Evolutionary conservation across 1,140 invertebrate genomes (phyloP).

Genomic region (Bombus superbus): DNA sequence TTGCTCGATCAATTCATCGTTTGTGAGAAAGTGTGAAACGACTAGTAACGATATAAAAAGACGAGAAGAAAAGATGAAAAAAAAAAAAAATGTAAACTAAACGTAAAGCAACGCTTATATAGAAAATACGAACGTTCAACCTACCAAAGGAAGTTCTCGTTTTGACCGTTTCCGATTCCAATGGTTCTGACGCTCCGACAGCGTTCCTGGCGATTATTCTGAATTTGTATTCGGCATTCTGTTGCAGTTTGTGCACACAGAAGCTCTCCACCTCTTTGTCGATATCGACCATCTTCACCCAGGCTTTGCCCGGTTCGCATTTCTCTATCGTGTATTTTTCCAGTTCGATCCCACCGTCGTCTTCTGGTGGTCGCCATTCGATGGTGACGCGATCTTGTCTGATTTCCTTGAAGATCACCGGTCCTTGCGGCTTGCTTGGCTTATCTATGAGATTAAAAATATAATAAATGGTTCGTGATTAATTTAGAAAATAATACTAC

Average conservation of each 20-base stretch:
- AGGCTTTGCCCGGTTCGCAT: constrained; percentile 87
- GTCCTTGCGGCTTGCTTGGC: constrained; percentile 91
- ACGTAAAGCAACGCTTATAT: background rate
- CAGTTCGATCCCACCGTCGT: constrained; percentile 91
- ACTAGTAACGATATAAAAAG: background rate
- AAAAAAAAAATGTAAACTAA: background rate
- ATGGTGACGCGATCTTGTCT: constrained; percentile 88
- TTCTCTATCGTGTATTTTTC: constrained; percentile 92
- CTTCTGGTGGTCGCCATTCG: constrained; percentile 91
- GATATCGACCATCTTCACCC: constrained; percentile 91
- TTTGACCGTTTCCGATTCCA: constrained; percentile 87
- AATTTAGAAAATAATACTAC: background rate
- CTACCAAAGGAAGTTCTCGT: constrained; percentile 86
- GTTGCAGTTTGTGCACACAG: constrained; percentile 89
- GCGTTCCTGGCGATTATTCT: constrained; percentile 92
- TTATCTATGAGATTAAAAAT: constrained; percentile 85
- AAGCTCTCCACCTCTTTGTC: constrained; percentile 88
- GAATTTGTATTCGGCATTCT: constrained; percentile 93
- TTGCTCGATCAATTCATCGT: background rate
- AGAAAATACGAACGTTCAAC: constrained; percentile 35
- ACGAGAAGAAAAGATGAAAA: background rate
- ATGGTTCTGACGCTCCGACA: constrained; percentile 89
- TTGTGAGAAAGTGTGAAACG: background rate
- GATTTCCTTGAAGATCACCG: constrained; percentile 89
- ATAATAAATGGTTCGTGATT: background rate